phyloP scores from a whole-genome alignment of 2,113 vertebrate genomes.

The Prochilodus magdalenae region DNA sequence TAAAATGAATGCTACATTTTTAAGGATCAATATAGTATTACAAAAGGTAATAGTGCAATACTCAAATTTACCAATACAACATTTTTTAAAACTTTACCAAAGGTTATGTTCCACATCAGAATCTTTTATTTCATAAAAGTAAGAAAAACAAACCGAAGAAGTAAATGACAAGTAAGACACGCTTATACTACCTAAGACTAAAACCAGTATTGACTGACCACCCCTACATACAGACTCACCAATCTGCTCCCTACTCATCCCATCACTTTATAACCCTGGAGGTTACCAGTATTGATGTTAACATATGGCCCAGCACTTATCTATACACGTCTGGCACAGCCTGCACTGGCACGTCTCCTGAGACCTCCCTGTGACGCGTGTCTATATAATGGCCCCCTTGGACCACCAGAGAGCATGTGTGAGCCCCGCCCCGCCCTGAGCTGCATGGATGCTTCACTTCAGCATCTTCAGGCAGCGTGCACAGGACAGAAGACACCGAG shows the following conservation, averaged over 20 bases:
- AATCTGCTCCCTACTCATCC: neutral
- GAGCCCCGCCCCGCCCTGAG: constrained; percentile 64
- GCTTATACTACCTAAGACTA: too few relatives aligned
- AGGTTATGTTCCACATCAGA: too few relatives aligned
- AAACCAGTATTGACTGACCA: neutral
- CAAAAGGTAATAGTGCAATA: too few relatives aligned
- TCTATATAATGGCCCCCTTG: constrained; percentile 66
- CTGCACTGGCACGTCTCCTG: constrained; percentile 49
- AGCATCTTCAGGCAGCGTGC: constrained; percentile 70
- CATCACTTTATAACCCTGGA: neutral
- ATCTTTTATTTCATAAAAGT: too few relatives aligned
- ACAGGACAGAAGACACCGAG: constrained; percentile 61
- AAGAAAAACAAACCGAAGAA: too few relatives aligned
- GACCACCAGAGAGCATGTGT: constrained; percentile 61
- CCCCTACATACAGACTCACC: neutral
- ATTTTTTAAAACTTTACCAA: too few relatives aligned
- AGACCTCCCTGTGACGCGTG: constrained; percentile 61
- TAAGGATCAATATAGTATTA: too few relatives aligned
- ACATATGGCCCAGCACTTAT: neutral
- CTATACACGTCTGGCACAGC: neutral
- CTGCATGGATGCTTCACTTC: constrained; percentile 73
- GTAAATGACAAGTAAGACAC: too few relatives aligned
- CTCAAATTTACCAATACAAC: too few relatives aligned
- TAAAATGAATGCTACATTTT: too few relatives aligned
- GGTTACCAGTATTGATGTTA: neutral